phyloP scores from a whole-genome alignment of 2,797 vertebrate genomes.

The Tarsius wallacei region DNA sequence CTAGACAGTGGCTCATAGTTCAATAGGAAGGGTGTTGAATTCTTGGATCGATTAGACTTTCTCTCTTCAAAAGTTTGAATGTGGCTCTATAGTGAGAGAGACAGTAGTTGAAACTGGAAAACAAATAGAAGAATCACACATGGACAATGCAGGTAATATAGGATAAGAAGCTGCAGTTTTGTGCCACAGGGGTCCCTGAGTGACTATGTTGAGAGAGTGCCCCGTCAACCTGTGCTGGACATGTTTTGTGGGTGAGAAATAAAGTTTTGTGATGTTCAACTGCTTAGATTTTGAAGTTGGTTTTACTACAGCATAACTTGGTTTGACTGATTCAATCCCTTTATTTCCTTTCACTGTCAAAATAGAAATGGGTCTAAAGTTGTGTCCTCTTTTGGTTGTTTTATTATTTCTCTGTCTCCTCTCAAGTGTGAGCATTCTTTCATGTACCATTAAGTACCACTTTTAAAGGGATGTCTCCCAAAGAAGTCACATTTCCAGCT shows the following conservation, averaged over 20 bases:
- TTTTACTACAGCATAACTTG: background rate
- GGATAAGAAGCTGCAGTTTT: background rate
- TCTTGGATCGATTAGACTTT: background rate
- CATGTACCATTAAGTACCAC: background rate
- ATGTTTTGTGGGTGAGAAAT: background rate
- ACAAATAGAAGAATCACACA: background rate
- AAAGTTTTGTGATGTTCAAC: background rate
- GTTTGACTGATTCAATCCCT: background rate
- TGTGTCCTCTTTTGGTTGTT: background rate
- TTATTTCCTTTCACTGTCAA: constrained; percentile 39
- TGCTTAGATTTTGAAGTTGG: background rate
- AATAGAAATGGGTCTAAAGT: background rate
- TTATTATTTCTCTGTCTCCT: background rate
- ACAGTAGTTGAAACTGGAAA: background rate
- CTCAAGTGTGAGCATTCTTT: background rate
- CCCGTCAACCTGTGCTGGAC: background rate
- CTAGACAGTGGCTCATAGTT: background rate
- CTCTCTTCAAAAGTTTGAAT: background rate
- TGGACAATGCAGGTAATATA: background rate
- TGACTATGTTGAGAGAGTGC: background rate
- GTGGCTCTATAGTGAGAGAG: background rate
- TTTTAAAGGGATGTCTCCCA: background rate
- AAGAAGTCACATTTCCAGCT: background rate
- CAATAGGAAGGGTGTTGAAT: background rate
- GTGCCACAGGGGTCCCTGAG: background rate